Conservation (phyloP, 2,888 invertebrate species). For the Cerastis rubricosa region DNA sequence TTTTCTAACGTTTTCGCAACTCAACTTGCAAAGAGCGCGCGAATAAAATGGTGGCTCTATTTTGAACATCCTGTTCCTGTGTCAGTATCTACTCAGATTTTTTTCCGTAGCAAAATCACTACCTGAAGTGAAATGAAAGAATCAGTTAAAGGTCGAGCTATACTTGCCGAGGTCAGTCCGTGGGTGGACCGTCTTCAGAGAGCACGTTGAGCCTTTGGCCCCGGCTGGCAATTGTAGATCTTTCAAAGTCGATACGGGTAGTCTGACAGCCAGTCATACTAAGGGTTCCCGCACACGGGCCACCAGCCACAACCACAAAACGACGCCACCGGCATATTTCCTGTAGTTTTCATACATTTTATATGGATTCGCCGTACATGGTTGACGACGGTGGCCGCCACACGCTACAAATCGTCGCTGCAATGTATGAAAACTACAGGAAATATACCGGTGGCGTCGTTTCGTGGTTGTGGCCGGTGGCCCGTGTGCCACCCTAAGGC, state of each 20-base stretch:
- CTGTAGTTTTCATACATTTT: too few relatives aligned
- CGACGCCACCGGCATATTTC: too few relatives aligned
- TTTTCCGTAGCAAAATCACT: background rate
- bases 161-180: background rate
- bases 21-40: conserved; percentile 23
- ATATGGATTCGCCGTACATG: too few relatives aligned
- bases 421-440: too few relatives aligned
- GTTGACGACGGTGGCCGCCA: too few relatives aligned
- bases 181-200: background rate
- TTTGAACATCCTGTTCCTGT: conserved; percentile 1
- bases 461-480: too few relatives aligned
- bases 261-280: background rate
- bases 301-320: too few relatives aligned
- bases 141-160: background rate
- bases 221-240: background rate
- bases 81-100: background rate
- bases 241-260: background rate
- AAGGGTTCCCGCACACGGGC: too few relatives aligned
- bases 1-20: conserved; percentile 33
- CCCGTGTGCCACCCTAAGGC: too few relatives aligned
- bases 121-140: background rate
- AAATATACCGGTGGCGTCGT: too few relatives aligned
- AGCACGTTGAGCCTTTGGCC: background rate
- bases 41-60: conserved; percentile 26
- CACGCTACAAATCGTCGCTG: too few relatives aligned